Evolutionary conservation across 2,797 vertebrate genomes (phyloP), one percentile per base, ranked within the genome.

Genomic region (Paedocypris micromegethes): DNA sequence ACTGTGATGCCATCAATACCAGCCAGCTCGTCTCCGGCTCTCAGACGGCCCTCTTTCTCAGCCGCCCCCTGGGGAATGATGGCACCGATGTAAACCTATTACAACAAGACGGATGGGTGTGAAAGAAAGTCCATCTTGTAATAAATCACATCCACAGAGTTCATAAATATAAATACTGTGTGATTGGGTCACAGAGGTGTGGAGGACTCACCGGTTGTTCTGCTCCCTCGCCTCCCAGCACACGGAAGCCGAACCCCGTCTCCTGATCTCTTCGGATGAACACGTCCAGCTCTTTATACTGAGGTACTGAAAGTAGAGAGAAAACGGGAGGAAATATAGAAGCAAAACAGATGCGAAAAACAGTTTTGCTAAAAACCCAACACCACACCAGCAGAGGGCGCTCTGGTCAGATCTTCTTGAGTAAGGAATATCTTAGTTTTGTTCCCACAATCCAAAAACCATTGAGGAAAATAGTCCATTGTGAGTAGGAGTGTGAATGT

Each of bases 191-290:
- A 54, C 23, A 59, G 39, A 45, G 38, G 48, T 52, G 42, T 3
- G 6, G 40, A 3, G 3, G 5, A 77, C 94, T 88, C 83, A 99
- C 97, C 4, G 96, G 93, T 68, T 98, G 94, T 74, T 98, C 96
- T 0, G 95, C 93, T 7, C 95, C 95, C 8, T 99, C 97, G 69
- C 97, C 97, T 72, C 97, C 97, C 0, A 98, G 91, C 48, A 99
- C 95, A 9, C 97, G 88, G 86, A 99, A 99, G 64, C 97, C 97
- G 76, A 99, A 99, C 47, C 97, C 97, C 0, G 94, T 95, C 76
- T 99, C 96, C 77, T 98, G 96, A 78, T 98, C 96, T 76, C 96
- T 88, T 76, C 97, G 94, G 75, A 91, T 91, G 80, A 93, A 98
- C 80, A 99, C 93, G 59, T 99, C 97, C 86, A 98, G 80, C 73